These are phyloP conservation scores for Bathynomus jamesi DNA, from an alignment of 1,140 invertebrate species.

Conservation along the genomic window DNA sequence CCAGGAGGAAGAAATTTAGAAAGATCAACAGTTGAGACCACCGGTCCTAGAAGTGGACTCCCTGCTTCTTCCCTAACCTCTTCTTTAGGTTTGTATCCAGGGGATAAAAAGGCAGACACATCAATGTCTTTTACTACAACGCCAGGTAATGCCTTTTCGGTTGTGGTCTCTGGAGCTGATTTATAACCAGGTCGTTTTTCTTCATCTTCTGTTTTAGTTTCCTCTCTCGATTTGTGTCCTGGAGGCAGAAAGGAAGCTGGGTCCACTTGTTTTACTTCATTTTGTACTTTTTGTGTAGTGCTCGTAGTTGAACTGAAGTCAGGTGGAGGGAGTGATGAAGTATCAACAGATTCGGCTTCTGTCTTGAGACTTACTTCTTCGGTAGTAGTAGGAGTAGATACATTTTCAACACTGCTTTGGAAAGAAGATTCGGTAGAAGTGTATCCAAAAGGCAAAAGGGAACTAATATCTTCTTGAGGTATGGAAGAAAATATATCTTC, in stretches of 20 bases:
- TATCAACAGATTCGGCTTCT: neutral
- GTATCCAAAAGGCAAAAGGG: constrained; percentile 54
- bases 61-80: neutral
- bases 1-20: constrained; percentile 56
- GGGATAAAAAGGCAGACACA: constrained; percentile 51
- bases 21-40: constrained; percentile 46
- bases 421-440: constrained; percentile 40
- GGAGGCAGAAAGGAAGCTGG: neutral
- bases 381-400: constrained; percentile 7
- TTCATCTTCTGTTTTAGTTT: neutral
- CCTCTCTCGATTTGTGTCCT: neutral
- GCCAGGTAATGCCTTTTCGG: neutral
- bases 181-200: neutral
- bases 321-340: neutral
- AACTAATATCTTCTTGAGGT: constrained; percentile 47
- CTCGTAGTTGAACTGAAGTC: neutral
- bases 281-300: neutral
- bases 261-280: neutral
- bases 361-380: neutral
- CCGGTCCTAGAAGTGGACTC: neutral
- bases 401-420: too few relatives aligned
- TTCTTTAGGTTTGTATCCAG: constrained; percentile 42
- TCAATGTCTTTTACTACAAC: constrained; percentile 42
- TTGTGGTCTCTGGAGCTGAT: neutral
- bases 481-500: neutral